Conservation (phyloP, 2,113 vertebrate genomes). For the Hemibagrus wyckioides region DNA sequence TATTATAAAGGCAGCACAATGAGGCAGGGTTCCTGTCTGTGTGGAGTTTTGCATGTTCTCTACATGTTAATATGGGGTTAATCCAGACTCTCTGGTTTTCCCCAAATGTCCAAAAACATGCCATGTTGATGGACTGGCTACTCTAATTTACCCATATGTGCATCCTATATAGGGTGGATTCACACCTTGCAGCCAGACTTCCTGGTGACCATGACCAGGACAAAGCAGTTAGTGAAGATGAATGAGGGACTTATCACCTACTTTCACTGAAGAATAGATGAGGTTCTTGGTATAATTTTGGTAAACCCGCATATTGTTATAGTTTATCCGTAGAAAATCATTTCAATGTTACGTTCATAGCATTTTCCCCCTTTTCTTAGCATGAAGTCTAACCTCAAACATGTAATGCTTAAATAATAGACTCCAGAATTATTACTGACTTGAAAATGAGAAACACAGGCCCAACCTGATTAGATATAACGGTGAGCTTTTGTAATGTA, state of each 20-base stretch:
- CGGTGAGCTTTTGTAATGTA: background rate
- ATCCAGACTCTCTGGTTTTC: background rate
- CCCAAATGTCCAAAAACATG: background rate
- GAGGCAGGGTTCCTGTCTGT: background rate
- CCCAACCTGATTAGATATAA: conserved; percentile 16
- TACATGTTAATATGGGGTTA: background rate
- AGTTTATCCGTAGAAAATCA: background rate
- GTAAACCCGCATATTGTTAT: background rate
- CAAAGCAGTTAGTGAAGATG: background rate
- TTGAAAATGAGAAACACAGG: conserved; percentile 6
- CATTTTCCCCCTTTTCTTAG: background rate
- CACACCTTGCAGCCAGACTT: background rate
- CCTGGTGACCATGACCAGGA: background rate
- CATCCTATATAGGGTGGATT: background rate
- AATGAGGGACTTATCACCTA: background rate
- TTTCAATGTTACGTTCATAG: background rate
- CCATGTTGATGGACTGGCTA: background rate
- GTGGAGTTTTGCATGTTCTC: background rate
- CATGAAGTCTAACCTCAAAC: background rate
- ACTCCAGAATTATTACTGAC: conserved; percentile 6
- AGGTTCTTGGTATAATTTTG: background rate
- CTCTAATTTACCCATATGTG: background rate
- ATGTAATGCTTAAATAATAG: conserved; percentile 10
- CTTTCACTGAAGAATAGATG: background rate
- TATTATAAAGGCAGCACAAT: background rate